A percentile compares a stretch with the other conserved stretches of the same genome.
These are phyloP conservation scores for Thecocarcelia acutangulata DNA, from an alignment of 2,888 invertebrate species.

Conservation along the genomic window DNA sequence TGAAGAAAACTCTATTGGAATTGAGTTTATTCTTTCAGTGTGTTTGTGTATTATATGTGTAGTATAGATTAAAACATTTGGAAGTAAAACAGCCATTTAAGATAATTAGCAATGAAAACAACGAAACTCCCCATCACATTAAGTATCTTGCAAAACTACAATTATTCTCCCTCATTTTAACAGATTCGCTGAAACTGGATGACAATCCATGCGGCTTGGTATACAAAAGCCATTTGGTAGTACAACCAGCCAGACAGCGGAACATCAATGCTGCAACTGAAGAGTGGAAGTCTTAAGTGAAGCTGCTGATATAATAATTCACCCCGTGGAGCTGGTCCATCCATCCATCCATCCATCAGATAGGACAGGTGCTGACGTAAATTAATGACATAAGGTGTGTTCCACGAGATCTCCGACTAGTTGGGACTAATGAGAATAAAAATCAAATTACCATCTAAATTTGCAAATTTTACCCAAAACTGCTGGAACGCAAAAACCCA, in stretches of 20 bases:
- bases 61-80: neutral
- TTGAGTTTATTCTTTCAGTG: neutral
- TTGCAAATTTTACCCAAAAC: no score
- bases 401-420: no score
- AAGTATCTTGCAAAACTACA: slow-evolving; percentile 17
- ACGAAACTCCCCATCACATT: slow-evolving; percentile 21
- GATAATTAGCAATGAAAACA: slow-evolving; percentile 61
- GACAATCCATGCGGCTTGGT: slow-evolving; percentile 32
- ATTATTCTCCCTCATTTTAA: neutral
- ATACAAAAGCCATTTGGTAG: slow-evolving; percentile 60
- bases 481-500: no score
- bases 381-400: no score
- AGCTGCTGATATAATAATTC: no score
- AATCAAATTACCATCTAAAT: no score
- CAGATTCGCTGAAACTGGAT: slow-evolving; percentile 42
- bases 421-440: no score
- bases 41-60: neutral
- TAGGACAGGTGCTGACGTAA: no score
- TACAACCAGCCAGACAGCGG: slow-evolving; percentile 20
- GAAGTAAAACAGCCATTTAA: slow-evolving; percentile 48
- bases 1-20: neutral
- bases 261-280: neutral
- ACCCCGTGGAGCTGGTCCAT: no score
- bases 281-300: neutral
- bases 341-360: no score